Evolutionary conservation across 2,888 invertebrate genomes (phyloP), one percentile per base, ranked within the genome.

Genomic region (Linyphia triangularis): DNA sequence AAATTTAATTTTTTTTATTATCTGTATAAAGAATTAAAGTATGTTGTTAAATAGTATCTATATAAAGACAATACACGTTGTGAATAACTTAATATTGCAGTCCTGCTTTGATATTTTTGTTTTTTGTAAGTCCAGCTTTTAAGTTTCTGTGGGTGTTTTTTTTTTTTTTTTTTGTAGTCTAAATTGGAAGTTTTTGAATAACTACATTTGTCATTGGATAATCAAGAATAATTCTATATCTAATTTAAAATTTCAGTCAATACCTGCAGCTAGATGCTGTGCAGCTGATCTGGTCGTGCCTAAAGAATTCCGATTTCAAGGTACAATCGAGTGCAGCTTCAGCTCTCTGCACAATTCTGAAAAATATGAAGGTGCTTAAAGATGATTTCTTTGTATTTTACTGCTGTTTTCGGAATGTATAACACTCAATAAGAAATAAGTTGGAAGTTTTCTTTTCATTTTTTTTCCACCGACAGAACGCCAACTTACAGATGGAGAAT

Each of bases 251-350:
- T 81, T 81, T 59, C n/a, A 88, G 86, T 30, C 81, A 67, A 37
- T 88, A 88, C 75, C 37, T 81, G n/a, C 79, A 81, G 19, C 59
- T 88, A 26, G 81, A 88, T 61, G 75, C 86, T 7, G 75, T 88
- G 37, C 86, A 88, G 33, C 75, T 88, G 0, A 75, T 88, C 40
- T 88, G 86, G 86, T 88, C 86, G 4, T 88, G 86, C 3, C 61
- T 88, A 37, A 81, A 69, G 59, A 88, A 88, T 75, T 65, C 81
- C 10, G 75, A 88, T 59, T 75, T 75, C 61, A 81, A 81, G 24
- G 86, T 88, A 1, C 81, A 88, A 24, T 75, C 81, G 6, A 81
- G 86, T 43, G 86, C 86, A 10, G 86, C 81, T 19, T 81, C 73
- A 16, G 65, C 86, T 19, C 57, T 88, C 6, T 81, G 75, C 24